phyloP scores from a whole-genome alignment of 2,113 vertebrate genomes.

The Polyodon spathula region DNA sequence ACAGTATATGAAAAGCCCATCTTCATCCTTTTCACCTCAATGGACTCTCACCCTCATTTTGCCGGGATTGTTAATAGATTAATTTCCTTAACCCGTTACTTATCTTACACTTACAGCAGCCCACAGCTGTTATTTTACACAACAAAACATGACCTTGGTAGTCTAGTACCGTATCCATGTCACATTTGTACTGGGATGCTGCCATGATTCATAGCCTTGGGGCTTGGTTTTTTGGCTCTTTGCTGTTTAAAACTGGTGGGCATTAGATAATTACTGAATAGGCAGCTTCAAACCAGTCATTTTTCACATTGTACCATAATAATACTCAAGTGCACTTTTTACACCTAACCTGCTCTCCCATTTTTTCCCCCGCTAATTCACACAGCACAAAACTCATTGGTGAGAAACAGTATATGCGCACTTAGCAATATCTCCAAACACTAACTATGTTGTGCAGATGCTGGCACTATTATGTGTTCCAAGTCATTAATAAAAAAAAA shows the following conservation, averaged over 20 bases:
- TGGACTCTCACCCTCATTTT: slow-evolving; percentile 34
- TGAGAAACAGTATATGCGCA: no score
- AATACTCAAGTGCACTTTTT: slow-evolving; percentile 14
- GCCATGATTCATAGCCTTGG: slow-evolving; percentile 41
- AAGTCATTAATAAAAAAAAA: no score
- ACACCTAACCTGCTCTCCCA: background rate
- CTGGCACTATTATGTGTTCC: no score
- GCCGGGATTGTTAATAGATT: slow-evolving; percentile 52
- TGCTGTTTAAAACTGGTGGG: slow-evolving; percentile 43
- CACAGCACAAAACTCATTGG: no score
- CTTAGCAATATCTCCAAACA: no score
- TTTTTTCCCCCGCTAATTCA: background rate
- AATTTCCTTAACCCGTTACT: slow-evolving; percentile 58
- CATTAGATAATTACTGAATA: slow-evolving; percentile 6
- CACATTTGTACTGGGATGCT: slow-evolving; percentile 22
- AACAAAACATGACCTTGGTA: slow-evolving; percentile 46
- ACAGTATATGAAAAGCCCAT: no score
- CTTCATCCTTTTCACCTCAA: slow-evolving; percentile 23
- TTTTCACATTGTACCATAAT: background rate
- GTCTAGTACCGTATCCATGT: slow-evolving; percentile 11
- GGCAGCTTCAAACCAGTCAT: slow-evolving; percentile 5
- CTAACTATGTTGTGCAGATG: no score
- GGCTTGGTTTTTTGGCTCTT: slow-evolving; percentile 37
- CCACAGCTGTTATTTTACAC: slow-evolving; percentile 36
- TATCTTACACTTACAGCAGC: slow-evolving; percentile 49